phyloP scores from a whole-genome alignment of 2,797 vertebrate species.

The Xenopus petersii region DNA sequence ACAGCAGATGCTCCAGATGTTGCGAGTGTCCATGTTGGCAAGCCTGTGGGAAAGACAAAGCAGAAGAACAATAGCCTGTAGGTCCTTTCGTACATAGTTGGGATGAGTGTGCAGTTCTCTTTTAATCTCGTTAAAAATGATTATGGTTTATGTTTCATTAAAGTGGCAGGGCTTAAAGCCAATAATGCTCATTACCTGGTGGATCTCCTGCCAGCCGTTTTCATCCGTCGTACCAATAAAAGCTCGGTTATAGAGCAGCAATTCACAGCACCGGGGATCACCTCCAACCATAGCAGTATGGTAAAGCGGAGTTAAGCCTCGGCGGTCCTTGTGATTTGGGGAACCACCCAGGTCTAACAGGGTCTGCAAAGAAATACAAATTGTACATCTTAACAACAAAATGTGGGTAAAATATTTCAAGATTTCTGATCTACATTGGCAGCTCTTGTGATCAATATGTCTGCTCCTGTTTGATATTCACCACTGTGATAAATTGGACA shows the following conservation, averaged over 20 bases:
- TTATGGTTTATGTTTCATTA: neutral
- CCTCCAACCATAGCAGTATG: conserved; percentile 93
- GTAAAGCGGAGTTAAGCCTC: conserved; percentile 88
- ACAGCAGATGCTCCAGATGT: conserved; percentile 89
- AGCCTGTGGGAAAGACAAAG: conserved; percentile 64
- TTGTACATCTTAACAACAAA: too few species aligned
- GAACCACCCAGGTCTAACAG: conserved; percentile 83
- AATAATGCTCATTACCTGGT: conserved; percentile 72
- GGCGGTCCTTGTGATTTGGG: conserved; percentile 89
- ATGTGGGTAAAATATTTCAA: too few species aligned
- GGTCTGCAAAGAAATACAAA: conserved; percentile 49
- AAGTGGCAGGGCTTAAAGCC: neutral
- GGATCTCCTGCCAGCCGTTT: conserved; percentile 93
- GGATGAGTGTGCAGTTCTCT: too few species aligned
- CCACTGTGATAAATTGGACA: too few species aligned
- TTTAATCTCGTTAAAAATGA: too few species aligned
- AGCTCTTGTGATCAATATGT: too few species aligned
- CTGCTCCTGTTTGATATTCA: too few species aligned
- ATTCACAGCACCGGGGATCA: conserved; percentile 90
- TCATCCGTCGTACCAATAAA: conserved; percentile 84
- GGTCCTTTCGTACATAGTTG: too few species aligned
- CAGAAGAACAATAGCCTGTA: neutral
- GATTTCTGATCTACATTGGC: too few species aligned
- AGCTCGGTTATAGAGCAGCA: conserved; percentile 82
- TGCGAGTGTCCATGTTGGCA: conserved; percentile 89